phyloP scores from a whole-genome alignment of 2,797 vertebrate species.

The Malurus splendens region DNA sequence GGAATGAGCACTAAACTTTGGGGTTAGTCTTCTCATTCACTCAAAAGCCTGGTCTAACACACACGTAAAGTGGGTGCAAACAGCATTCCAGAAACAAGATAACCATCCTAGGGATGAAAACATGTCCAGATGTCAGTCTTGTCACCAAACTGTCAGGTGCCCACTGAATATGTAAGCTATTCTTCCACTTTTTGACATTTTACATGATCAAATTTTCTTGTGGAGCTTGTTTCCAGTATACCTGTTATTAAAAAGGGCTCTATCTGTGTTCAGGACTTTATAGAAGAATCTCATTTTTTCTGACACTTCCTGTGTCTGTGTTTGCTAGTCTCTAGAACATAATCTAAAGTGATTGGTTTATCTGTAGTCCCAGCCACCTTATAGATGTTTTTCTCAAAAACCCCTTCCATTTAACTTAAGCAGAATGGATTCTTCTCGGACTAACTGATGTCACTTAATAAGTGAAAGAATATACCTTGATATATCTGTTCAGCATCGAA shows the following conservation, averaged over 20 bases:
- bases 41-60: neutral
- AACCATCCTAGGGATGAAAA: neutral
- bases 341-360: neutral
- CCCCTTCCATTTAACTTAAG: neutral
- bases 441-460: neutral
- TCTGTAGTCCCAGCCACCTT: neutral
- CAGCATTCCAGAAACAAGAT: neutral
- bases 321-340: neutral
- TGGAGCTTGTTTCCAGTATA: neutral
- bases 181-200: neutral
- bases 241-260: neutral
- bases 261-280: neutral
- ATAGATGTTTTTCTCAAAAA: neutral
- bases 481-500: neutral
- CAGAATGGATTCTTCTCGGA: neutral
- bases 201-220: neutral
- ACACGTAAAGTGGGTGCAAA: neutral
- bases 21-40: neutral
- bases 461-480: neutral
- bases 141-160: neutral
- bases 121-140: rapidly evolving
- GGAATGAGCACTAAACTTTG: neutral
- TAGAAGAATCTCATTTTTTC: neutral
- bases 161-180: neutral
- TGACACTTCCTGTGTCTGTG: neutral